Percentiles rank a stretch among this genome's conserved stretches.
Evolutionary conservation across 1,140 invertebrate genomes (phyloP).

Genomic region (Drosophila auraria): DNA sequence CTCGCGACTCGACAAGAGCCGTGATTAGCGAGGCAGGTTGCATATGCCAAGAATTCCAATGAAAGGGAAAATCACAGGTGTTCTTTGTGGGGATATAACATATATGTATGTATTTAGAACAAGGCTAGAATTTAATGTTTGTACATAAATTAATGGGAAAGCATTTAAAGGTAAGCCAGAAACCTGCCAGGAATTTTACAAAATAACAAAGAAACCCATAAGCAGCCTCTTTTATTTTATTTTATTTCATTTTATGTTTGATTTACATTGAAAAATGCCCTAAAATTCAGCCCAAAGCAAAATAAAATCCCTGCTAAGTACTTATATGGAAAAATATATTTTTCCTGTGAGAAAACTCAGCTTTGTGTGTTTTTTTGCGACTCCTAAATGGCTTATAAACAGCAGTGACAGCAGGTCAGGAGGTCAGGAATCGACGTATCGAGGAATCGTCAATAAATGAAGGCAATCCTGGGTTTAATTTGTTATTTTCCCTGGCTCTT

Average conservation of each 20-base stretch:
- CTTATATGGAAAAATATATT: not conserved
- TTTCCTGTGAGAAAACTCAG: not conserved
- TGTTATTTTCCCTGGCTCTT: constrained; percentile 11
- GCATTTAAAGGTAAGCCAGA: no score
- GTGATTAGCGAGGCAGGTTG: constrained; percentile 5
- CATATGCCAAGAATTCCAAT: not conserved
- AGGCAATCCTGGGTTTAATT: constrained; percentile 33
- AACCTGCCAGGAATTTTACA: no score
- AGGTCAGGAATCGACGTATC: constrained; percentile 7
- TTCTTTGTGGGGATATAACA: not conserved
- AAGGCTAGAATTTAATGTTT: not conserved
- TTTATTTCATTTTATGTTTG: no score
- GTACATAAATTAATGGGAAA: not conserved
- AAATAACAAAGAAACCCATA: no score
- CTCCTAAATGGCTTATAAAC: constrained; percentile 19
- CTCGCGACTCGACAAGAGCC: not conserved
- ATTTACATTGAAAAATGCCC: no score
- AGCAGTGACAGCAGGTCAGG: constrained; percentile 3
- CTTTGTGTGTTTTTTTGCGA: not conserved
- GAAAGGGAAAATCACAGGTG: constrained; percentile 10
- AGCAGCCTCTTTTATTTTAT: no score
- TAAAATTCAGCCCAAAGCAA: not conserved
- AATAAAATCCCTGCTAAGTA: not conserved
- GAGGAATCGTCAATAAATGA: constrained; percentile 27
- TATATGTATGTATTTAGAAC: not conserved